Percentiles rank a stretch among this genome's conserved stretches.
Evolutionary conservation across 2,888 invertebrate species (phyloP).

Genomic region (Dolichopus griseipennis): DNA sequence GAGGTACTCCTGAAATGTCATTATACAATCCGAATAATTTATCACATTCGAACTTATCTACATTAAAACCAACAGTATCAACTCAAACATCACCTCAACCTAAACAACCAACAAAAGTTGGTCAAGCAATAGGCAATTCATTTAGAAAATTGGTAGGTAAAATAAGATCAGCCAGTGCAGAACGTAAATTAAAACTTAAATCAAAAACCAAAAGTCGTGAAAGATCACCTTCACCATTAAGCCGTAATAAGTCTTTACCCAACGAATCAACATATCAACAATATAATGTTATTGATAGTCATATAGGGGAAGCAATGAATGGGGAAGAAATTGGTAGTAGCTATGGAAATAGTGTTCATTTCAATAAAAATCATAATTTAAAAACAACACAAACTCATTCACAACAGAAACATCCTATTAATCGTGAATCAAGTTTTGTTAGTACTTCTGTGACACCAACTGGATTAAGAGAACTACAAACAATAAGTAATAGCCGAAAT

Average conservation of each 20-base stretch:
- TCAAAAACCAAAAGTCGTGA: constrained; percentile 44
- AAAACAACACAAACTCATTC: constrained; percentile 22
- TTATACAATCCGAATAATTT: constrained; percentile 23
- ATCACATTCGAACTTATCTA: constrained; percentile 18
- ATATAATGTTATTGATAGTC: constrained; percentile 44
- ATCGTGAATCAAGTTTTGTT: constrained; percentile 28
- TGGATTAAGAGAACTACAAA: constrained; percentile 25
- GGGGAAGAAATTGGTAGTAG: constrained; percentile 22
- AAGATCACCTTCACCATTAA: constrained; percentile 48
- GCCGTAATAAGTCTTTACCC: constrained; percentile 17
- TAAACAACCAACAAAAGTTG: constrained; percentile 44
- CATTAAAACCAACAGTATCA: constrained; percentile 35
- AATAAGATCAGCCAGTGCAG: constrained; percentile 65
- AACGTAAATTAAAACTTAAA: constrained; percentile 55
- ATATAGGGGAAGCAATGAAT: constrained; percentile 33
- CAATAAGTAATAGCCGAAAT: constrained; percentile 2
- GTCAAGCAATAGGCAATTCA: constrained; percentile 65
- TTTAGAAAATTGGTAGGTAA: constrained; percentile 74
- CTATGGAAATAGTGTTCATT: constrained; percentile 11
- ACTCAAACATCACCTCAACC: constrained; percentile 41
- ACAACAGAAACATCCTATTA: constrained; percentile 24
- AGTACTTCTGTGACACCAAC: constrained; percentile 26
- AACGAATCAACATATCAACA: constrained; percentile 42
- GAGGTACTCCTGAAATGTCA: constrained; percentile 51
- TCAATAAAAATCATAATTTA: constrained; percentile 19